These are phyloP conservation scores for Steatocranus sp. DNA, from an alignment of 2,797 vertebrate genomes.

Conservation along the genomic window DNA sequence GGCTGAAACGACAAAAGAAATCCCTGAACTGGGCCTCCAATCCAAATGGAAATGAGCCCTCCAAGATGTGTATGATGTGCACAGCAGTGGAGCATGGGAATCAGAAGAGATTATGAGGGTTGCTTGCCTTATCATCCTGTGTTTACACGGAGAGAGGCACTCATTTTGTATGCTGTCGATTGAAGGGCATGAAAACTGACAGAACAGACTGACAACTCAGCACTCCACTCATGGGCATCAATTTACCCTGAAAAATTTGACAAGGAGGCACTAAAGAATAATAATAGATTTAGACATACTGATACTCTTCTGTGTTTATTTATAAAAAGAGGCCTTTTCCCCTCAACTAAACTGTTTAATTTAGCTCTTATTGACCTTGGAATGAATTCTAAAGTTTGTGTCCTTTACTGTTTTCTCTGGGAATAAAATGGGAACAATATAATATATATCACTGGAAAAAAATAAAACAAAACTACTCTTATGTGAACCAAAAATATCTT, in stretches of 20 bases:
- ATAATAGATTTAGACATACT: not conserved
- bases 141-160: conserved; percentile 48
- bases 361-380: not conserved
- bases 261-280: conserved; percentile 19
- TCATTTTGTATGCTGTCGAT: conserved; percentile 32
- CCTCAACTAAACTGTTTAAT: not conserved
- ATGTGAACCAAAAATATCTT: not conserved
- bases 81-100: conserved; percentile 6
- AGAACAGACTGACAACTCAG: conserved; percentile 11
- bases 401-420: not conserved
- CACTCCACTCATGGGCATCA: conserved; percentile 4
- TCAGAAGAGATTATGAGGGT: conserved; percentile 50
- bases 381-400: not conserved
- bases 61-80: conserved; percentile 26
- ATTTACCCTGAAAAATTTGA: conserved; percentile 41
- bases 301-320: not conserved
- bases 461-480: not conserved
- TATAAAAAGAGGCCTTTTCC: not conserved
- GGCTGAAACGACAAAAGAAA: conserved; percentile 38
- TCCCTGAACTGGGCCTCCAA: conserved; percentile 34
- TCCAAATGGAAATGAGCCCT: conserved; percentile 44
- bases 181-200: conserved; percentile 45
- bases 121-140: conserved; percentile 45
- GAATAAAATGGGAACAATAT: not conserved
- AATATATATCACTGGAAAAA: not conserved